phyloP scores from a whole-genome alignment of 23 tunicate genomes.

The Ciona savignyi region DNA sequence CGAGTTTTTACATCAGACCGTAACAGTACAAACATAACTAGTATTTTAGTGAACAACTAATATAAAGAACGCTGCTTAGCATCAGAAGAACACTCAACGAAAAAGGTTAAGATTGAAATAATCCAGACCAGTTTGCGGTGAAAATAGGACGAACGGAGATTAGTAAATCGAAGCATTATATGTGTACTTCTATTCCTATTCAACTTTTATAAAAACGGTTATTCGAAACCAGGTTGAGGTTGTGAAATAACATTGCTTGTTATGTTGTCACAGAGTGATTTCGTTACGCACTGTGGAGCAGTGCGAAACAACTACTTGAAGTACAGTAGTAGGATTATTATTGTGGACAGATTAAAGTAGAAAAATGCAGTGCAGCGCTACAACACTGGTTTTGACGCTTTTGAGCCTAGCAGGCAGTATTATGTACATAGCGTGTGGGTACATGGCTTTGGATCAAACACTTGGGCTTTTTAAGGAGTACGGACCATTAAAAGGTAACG shows the following conservation, averaged over 20 bases:
- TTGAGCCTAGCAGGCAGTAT: not conserved
- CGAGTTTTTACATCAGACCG: too few species aligned
- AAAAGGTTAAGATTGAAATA: too few species aligned
- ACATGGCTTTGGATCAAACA: conserved; percentile 47
- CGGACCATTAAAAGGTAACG: conserved; percentile 73
- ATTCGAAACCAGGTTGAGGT: too few species aligned
- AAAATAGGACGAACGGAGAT: too few species aligned
- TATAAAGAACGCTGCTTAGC: too few species aligned
- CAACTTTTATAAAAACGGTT: too few species aligned
- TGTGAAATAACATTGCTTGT: not conserved
- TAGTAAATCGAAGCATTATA: too few species aligned
- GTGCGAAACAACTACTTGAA: not conserved
- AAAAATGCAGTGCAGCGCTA: not conserved
- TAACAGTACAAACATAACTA: too few species aligned
- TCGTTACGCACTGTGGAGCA: not conserved
- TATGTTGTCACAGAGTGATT: not conserved
- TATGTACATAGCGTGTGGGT: conserved; percentile 45
- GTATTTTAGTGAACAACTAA: too few species aligned
- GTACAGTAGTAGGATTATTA: not conserved
- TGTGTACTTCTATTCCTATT: too few species aligned
- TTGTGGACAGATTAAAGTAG: not conserved
- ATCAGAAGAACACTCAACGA: too few species aligned
- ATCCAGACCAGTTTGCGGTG: too few species aligned
- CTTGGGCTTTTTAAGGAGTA: conserved; percentile 32
- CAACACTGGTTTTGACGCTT: not conserved